These are phyloP conservation scores for Rostratula benghalensis DNA, from an alignment of 2,113 vertebrate species.

Conservation along the genomic window DNA sequence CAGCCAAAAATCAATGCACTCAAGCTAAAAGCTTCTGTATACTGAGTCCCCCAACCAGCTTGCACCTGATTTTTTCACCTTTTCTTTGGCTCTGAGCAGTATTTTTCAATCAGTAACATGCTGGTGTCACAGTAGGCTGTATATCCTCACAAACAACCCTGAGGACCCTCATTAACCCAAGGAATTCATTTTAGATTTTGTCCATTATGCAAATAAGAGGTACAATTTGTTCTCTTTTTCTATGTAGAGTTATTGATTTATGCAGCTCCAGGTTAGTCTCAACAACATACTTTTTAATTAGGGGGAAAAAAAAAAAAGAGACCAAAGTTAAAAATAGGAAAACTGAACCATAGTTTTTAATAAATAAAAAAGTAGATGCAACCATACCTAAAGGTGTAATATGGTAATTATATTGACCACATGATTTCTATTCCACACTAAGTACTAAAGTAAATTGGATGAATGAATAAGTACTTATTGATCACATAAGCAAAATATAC, in stretches of 20 bases:
- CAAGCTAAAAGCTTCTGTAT: constrained; percentile 13
- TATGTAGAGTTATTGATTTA: constrained; percentile 36
- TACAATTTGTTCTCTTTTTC: neutral
- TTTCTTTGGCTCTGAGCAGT: neutral
- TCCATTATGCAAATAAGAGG: constrained; percentile 9
- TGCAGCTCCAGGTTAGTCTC: neutral
- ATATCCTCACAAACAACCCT: neutral
- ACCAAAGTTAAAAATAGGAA: neutral
- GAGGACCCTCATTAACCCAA: constrained; percentile 15
- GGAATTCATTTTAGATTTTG: constrained; percentile 23
- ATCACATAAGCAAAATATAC: neutral
- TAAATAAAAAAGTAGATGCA: neutral
- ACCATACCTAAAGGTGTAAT: neutral
- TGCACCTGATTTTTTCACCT: neutral
- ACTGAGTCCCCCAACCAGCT: neutral
- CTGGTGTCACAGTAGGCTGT: neutral
- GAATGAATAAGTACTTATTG: neutral
- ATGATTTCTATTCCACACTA: neutral
- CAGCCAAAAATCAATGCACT: constrained; percentile 45
- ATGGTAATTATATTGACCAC: neutral
- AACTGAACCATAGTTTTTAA: neutral
- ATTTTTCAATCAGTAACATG: neutral
- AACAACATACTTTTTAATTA: constrained; percentile 17
- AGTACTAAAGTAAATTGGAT: neutral
- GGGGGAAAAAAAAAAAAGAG: neutral